phyloP scores from a whole-genome alignment of 35 echinoderm and acorn worm species.

The Eucidaris tribuloides region DNA sequence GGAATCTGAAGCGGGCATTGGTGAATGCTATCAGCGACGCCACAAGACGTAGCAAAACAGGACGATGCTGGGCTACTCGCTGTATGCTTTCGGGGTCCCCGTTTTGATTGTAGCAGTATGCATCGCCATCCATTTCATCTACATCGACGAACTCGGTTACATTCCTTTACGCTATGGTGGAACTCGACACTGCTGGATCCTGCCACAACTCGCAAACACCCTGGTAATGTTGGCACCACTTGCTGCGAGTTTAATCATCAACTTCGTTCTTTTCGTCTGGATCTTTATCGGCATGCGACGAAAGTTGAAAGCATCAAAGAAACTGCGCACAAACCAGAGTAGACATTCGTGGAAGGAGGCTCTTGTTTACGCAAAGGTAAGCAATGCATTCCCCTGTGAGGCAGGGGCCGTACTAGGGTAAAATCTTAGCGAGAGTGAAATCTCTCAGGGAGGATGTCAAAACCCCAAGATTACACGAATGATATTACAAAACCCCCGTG shows the following conservation, averaged over 20 bases:
- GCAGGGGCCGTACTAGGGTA: no score
- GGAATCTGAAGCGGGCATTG: constrained; percentile 1
- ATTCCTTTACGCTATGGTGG: background rate
- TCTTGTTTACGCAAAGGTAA: constrained; percentile 1
- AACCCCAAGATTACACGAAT: no score
- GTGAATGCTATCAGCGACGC: background rate
- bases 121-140: background rate
- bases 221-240: background rate
- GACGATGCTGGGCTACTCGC: background rate
- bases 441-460: no score
- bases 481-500: no score
- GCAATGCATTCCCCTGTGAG: background rate
- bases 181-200: constrained; percentile 19
- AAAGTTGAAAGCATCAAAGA: background rate
- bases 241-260: background rate
- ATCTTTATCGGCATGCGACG: background rate
- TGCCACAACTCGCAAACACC: background rate
- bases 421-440: no score
- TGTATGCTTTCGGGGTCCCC: background rate
- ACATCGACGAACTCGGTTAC: background rate
- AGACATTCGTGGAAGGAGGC: background rate
- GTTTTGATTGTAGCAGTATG: background rate
- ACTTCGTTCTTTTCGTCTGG: background rate
- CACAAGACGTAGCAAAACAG: no score
- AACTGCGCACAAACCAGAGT: background rate